phyloP scores from a whole-genome alignment of 2,888 invertebrate genomes.

The Callinectes sapidus region DNA sequence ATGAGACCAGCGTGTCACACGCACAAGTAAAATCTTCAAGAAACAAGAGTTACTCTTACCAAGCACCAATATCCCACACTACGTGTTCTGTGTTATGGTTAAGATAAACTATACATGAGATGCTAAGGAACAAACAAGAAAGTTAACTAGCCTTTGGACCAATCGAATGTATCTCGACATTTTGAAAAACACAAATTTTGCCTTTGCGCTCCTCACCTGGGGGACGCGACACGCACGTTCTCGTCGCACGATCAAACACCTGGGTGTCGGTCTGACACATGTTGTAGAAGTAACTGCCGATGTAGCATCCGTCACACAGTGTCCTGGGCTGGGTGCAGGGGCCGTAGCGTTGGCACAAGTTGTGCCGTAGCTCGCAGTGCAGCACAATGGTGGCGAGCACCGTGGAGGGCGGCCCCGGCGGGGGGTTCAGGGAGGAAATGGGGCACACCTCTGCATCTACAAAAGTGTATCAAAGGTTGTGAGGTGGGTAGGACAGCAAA shows the following conservation, averaged over 20 bases:
- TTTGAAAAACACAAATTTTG: background rate
- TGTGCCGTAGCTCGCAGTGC: background rate
- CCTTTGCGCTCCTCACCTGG: background rate
- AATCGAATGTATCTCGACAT: no score
- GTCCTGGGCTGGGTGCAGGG: conserved; percentile 33
- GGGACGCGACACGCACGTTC: background rate
- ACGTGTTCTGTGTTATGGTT: no score
- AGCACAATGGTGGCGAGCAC: background rate
- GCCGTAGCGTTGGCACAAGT: background rate
- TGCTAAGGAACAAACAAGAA: no score
- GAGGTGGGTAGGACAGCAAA: no score
- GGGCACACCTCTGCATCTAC: background rate
- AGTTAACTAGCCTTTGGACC: no score
- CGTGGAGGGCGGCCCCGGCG: background rate
- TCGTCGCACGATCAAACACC: background rate
- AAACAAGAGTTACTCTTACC: no score
- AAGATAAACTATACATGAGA: no score
- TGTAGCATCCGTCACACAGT: conserved; percentile 21
- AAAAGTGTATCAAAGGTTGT: no score
- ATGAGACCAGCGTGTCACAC: no score
- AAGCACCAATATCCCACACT: no score
- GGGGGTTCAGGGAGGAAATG: background rate
- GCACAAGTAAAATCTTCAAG: no score
- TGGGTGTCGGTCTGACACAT: background rate
- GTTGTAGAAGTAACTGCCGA: conserved; percentile 27